Conservation (phyloP, 1,140 invertebrate genomes). For the Diorhabda elongata region DNA sequence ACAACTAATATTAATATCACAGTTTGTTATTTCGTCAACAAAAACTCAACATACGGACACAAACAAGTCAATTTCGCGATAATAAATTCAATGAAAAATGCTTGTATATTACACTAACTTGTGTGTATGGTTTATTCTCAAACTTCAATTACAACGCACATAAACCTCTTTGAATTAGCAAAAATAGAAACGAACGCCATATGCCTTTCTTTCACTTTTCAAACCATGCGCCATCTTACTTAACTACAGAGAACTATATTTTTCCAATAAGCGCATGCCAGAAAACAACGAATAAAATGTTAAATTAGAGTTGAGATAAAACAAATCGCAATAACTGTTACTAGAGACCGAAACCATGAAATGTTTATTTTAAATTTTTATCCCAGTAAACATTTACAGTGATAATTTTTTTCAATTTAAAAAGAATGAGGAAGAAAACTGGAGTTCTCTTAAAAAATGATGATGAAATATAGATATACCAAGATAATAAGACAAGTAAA, state of each 20-base stretch:
- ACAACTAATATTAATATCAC: slow-evolving; percentile 44
- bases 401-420: no score
- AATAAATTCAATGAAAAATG: slow-evolving; percentile 29
- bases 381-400: no score
- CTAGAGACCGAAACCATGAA: no score
- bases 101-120: slow-evolving; percentile 28
- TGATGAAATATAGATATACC: no score
- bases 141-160: slow-evolving; percentile 27
- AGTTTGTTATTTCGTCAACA: slow-evolving; percentile 42
- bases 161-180: slow-evolving; percentile 37
- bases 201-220: slow-evolving; percentile 40
- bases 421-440: no score
- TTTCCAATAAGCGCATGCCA: not conserved
- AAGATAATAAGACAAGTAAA: no score
- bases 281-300: not conserved
- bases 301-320: not conserved
- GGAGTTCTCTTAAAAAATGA: no score
- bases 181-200: slow-evolving; percentile 45
- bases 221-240: slow-evolving; percentile 25
- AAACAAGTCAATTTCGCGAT: slow-evolving; percentile 35
- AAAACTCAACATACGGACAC: slow-evolving; percentile 42
- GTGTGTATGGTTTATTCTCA: slow-evolving; percentile 24
- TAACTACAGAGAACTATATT: slow-evolving; percentile 19
- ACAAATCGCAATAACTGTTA: no score
- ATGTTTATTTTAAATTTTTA: no score